A percentile compares a stretch with the other conserved stretches of the same genome.
Evolutionary conservation across 2,888 invertebrate species (phyloP).

Genomic region (Gastrophysa polygoni): DNA sequence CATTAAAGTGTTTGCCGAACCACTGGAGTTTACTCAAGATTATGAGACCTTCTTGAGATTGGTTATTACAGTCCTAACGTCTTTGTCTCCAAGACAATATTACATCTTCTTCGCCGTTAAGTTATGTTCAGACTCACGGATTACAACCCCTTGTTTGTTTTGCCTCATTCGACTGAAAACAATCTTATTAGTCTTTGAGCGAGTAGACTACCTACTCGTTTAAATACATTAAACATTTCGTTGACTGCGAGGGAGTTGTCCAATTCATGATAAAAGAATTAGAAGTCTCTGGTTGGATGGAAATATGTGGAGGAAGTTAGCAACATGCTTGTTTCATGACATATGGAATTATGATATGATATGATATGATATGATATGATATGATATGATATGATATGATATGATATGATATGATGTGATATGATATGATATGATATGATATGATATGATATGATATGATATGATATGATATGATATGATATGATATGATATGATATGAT

Average conservation of each 20-base stretch:
- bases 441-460: no score
- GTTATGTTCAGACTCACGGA: slow-evolving; percentile 46
- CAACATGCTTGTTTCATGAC: no score
- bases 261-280: background rate
- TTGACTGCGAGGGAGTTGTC: slow-evolving; percentile 5
- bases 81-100: slow-evolving; percentile 49
- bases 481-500: no score
- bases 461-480: no score
- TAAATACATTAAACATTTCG: slow-evolving; percentile 24
- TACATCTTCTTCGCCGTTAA: slow-evolving; percentile 42
- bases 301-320: no score
- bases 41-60: slow-evolving; percentile 40
- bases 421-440: no score
- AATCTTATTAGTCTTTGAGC: slow-evolving; percentile 49
- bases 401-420: no score
- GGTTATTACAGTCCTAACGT: slow-evolving; percentile 37
- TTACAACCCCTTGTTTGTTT: slow-evolving; percentile 51
- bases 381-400: no score
- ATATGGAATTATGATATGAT: no score
- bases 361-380: no score
- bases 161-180: slow-evolving; percentile 50
- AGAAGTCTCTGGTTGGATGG: background rate
- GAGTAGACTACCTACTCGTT: slow-evolving; percentile 38
- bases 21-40: slow-evolving; percentile 50
- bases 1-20: slow-evolving; percentile 50